A percentile compares a stretch with the other conserved stretches of the same genome.
Evolutionary conservation across 92 coral and sea anemone genomes (phyloP).

Genomic region (Parazoanthus darwini): DNA sequence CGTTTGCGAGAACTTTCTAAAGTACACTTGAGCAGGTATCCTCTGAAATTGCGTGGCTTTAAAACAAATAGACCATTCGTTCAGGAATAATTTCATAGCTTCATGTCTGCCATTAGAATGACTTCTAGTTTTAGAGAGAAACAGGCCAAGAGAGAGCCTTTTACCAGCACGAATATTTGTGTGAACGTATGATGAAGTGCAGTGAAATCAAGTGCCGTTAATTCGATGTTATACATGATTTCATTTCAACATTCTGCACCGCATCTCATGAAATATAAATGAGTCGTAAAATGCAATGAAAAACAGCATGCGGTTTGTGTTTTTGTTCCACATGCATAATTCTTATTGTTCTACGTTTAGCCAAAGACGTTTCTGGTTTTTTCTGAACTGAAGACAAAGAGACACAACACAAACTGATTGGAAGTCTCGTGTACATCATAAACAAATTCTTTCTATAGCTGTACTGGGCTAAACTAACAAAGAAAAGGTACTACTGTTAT

Average conservation of each 20-base stretch:
- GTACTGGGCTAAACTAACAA: no score
- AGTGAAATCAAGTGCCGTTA: not conserved
- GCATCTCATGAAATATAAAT: conserved; percentile 31
- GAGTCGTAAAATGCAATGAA: not conserved
- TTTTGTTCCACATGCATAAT: not conserved
- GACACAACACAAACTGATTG: no score
- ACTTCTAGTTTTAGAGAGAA: not conserved
- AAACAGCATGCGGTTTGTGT: not conserved
- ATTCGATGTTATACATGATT: not conserved
- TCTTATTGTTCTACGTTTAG: not conserved
- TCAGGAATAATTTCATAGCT: not conserved
- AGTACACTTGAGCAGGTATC: not conserved
- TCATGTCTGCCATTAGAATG: not conserved
- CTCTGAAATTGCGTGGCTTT: not conserved
- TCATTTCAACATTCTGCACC: not conserved
- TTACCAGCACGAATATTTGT: not conserved
- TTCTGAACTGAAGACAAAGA: not conserved
- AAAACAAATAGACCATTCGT: not conserved
- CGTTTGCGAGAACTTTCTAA: not conserved
- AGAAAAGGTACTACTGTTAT: no score
- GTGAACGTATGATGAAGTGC: not conserved
- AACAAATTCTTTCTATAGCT: no score
- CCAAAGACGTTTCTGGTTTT: not conserved
- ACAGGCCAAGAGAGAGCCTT: not conserved
- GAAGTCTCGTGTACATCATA: no score